Conservation (phyloP, 2,888 invertebrate species). For the Rosalia funebris region DNA sequence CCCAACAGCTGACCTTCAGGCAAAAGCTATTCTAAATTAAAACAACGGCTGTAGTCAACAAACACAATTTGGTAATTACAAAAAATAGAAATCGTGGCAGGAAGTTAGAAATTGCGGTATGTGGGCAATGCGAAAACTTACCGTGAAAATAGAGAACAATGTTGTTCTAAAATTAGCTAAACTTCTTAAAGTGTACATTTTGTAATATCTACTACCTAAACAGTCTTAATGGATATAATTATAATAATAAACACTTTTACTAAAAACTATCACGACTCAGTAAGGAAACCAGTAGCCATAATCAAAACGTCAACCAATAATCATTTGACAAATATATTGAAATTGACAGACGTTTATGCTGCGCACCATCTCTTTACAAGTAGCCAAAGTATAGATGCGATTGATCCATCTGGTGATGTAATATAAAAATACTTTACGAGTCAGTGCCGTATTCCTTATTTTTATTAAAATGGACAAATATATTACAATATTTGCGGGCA, state of each 20-base stretch:
- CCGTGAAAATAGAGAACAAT: constrained; percentile 59
- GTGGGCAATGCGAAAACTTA: constrained; percentile 51
- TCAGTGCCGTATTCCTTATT: too few relatives aligned
- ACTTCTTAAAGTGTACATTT: constrained; percentile 57
- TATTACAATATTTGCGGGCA: too few relatives aligned
- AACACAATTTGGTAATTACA: neutral
- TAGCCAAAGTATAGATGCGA: neutral
- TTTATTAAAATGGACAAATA: too few relatives aligned
- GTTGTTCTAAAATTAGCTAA: constrained; percentile 55
- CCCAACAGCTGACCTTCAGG: too few relatives aligned
- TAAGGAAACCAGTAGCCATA: constrained; percentile 9
- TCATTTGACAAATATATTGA: neutral
- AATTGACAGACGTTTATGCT: constrained; percentile 27
- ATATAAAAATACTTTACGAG: too few relatives aligned
- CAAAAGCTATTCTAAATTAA: too few relatives aligned
- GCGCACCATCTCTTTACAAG: neutral
- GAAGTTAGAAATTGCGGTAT: constrained; percentile 18
- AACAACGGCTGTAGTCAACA: too few relatives aligned
- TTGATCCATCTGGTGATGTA: too few relatives aligned
- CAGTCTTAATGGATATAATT: constrained; percentile 12
- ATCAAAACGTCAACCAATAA: constrained; percentile 37
- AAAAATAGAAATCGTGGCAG: constrained; percentile 33
- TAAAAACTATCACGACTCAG: constrained; percentile 12
- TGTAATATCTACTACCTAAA: constrained; percentile 31
- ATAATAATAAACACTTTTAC: constrained; percentile 14